Evolutionary conservation across 1,140 invertebrate species (phyloP), one percentile per base, ranked within the genome.

Genomic region (Ceratosolen fusciceps): DNA sequence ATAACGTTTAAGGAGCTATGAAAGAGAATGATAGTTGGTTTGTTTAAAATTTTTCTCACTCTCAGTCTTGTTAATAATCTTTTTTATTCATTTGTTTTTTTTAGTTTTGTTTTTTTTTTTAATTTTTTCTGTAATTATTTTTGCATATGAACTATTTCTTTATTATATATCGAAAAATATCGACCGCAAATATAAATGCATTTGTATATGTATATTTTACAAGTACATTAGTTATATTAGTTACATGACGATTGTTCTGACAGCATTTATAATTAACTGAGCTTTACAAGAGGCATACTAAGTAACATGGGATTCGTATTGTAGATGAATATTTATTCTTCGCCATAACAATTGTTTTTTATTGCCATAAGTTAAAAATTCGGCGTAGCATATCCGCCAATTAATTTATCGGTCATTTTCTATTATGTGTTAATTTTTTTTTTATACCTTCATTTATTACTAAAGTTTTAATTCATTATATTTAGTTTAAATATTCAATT

Each of bases 221-320:
- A 75, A 60, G 73, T 80, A 75, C 65, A 75, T 80, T 75, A 80
- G 65, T 80, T 39, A 71, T 67, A 74, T 74, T 74, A 79, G 71
- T 74, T 79, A 79, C 37, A 75, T 75, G 70, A 80, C 62, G 78
- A 80, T 80, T 80, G 78, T 80, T 80, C 78, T 75, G 71, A 80
- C 65, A 75, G 78, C 78, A 75, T 75, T 68, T 80, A 80, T 47
- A 80, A 71, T 49, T 60, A 67, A 14, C 62, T 72, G 8, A 1
- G 16, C 34, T n/a, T 26, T 58, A 29, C 39, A 75, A 80, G 72
- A 80, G 71, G 72, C 70, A 75, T 73, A 54, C 70, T 52, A 71
- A 80, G 65, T 29, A 29, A 16, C 26, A 62, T 34, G 49, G 47
- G 12, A 19, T n/a, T 26, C 5, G 52, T 62, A 26, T 49, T 52